Conservation (phyloP, 2,797 vertebrate species). For the Hirundo rustica region DNA sequence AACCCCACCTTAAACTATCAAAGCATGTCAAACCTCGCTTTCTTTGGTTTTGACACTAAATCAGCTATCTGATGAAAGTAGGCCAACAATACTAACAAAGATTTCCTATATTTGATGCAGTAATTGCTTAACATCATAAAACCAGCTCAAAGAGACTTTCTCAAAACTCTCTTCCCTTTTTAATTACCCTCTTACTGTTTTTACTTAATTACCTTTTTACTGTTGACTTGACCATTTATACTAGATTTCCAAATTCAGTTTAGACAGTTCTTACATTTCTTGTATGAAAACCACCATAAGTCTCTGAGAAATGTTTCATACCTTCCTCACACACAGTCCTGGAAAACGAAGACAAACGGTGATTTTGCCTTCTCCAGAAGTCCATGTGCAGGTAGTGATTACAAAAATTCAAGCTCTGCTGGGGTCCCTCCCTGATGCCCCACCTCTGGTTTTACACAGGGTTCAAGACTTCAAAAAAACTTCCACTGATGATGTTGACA, state of each 20-base stretch:
- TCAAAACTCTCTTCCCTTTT: not conserved
- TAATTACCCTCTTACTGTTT: not conserved
- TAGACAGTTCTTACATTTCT: not conserved
- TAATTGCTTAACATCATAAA: not conserved
- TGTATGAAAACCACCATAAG: not conserved
- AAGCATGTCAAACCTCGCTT: not conserved
- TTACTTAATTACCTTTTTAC: not conserved
- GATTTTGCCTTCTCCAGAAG: not conserved
- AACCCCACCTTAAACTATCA: not conserved
- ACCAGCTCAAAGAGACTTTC: not conserved
- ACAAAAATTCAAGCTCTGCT: not conserved
- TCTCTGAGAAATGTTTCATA: not conserved
- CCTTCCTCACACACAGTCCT: not conserved
- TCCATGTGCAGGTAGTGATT: not conserved
- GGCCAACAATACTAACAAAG: not conserved
- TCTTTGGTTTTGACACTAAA: slow-evolving; percentile 19
- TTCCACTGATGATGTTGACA: not conserved
- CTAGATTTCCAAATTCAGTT: not conserved
- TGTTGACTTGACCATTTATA: not conserved
- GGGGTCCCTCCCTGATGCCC: not conserved
- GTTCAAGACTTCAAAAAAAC: not conserved
- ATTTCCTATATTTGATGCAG: not conserved
- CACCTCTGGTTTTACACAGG: not conserved
- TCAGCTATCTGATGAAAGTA: not conserved
- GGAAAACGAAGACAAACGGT: not conserved